Evolutionary conservation across 2,113 vertebrate genomes (phyloP), one percentile per base, ranked within the genome.

Genomic region (Prochilodus magdalenae): DNA sequence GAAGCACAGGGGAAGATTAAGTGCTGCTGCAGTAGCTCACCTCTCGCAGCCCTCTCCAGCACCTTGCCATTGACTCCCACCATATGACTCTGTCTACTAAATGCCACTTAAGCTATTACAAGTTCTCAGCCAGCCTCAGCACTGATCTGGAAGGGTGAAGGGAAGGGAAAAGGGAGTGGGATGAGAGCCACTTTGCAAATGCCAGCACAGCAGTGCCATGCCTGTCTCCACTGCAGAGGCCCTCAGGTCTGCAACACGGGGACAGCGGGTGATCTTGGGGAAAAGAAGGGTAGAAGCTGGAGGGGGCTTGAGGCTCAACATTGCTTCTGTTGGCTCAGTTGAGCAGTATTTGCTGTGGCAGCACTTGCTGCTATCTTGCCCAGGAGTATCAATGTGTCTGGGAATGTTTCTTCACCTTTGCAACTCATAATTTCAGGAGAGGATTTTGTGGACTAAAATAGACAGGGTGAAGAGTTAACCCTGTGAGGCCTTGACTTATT

Each of bases 31-130:
- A 82, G 85, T 83, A 89, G 86, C 73, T 88, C 89, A 92, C 91
- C 91, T 92, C 89, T 88, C 83, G 86, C 80, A 88, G 87, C 90
- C 88, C 90, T 90, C n/a, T 90, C 89, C 90, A 88, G 90, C 89
- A 88, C 88, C 90, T 79, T 86, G 84, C 92, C 90, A 90, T 91
- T 93, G 93, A 93, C 92, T 93, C 89, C 82, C 85, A 88, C 90
- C 91, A 89, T 88, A 88, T 86, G 83, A 91, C 90, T 91, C 90
- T 82, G 83, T 84, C 88, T 90, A 90, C 91, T 93, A 93, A 94
- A 93, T 93, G 90, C 91, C 92, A 94, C 91, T 94, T 93, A 92
- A 91, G 91, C 93, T 92, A 93, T 93, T 94, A 93, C 90, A 92
- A 90, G 87, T 92, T 90, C 90, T 44, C 90, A 87, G 92, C 87